Conservation (phyloP, 2,888 invertebrate genomes). For the Lasioglossum marginatum region DNA sequence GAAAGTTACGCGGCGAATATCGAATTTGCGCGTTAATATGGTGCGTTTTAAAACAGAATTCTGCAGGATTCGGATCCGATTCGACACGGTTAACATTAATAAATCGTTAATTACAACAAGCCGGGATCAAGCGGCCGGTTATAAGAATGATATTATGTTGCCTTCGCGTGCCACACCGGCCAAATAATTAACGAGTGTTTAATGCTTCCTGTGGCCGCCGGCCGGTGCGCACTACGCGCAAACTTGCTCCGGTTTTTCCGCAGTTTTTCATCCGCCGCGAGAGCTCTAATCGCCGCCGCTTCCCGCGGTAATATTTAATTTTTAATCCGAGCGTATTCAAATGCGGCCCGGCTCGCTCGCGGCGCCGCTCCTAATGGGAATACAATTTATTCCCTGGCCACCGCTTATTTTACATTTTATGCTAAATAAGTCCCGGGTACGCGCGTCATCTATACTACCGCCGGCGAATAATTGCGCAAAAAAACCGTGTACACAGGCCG, state of each 20-base stretch:
- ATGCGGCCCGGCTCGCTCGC: slow-evolving; percentile 70
- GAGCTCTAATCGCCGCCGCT: slow-evolving; percentile 77
- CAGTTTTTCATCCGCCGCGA: slow-evolving; percentile 66
- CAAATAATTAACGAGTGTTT: slow-evolving; percentile 72
- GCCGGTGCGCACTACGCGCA: slow-evolving; percentile 37
- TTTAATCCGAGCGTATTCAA: slow-evolving; percentile 83
- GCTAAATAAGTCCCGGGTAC: slow-evolving; percentile 77
- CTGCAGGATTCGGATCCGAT: not conserved
- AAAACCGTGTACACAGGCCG: slow-evolving; percentile 13
- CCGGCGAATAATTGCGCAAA: slow-evolving; percentile 61
- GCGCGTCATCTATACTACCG: slow-evolving; percentile 62
- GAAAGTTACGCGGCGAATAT: not conserved
- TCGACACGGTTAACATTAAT: not conserved
- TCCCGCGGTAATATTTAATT: slow-evolving; percentile 82
- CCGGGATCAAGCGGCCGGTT: not conserved
- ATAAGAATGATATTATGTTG: slow-evolving; percentile 14
- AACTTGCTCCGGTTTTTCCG: slow-evolving; percentile 48
- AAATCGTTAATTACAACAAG: not conserved
- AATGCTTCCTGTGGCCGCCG: slow-evolving; percentile 55
- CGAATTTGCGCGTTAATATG: not conserved
- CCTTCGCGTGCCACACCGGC: not conserved
- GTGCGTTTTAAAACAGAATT: not conserved
- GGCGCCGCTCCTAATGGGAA: slow-evolving; percentile 81
- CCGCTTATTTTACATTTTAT: slow-evolving; percentile 81
- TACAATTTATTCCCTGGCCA: slow-evolving; percentile 82